phyloP scores from a whole-genome alignment of 2,888 invertebrate genomes.

The Cosmia trapezina region DNA sequence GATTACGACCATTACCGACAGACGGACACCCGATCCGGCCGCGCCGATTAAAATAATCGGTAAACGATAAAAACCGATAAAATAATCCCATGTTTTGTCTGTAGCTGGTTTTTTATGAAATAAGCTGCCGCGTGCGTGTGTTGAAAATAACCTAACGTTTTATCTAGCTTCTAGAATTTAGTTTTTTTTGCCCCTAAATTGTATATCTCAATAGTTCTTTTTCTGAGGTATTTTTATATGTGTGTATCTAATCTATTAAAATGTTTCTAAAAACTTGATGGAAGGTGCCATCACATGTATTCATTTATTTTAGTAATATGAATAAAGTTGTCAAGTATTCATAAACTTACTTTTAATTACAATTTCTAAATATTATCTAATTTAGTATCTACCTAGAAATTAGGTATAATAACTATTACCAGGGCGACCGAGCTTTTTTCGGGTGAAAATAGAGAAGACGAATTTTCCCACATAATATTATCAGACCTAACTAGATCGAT shows the following conservation, averaged over 20 bases:
- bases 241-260: neutral
- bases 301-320: neutral
- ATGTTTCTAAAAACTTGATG: neutral
- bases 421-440: no score
- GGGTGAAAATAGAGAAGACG: no score
- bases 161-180: slow-evolving; percentile 60
- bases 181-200: slow-evolving; percentile 24
- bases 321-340: no score
- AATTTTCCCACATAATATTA: no score
- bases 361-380: no score
- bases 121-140: slow-evolving; percentile 60
- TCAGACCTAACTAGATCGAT: no score
- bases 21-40: slow-evolving; percentile 88
- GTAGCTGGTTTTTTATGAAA: slow-evolving; percentile 80
- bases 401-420: no score
- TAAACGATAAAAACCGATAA: slow-evolving; percentile 88
- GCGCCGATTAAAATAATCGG: slow-evolving; percentile 89
- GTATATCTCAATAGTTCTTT: slow-evolving; percentile 2
- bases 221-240: neutral
- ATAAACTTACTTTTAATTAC: no score
- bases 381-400: no score
- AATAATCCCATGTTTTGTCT: slow-evolving; percentile 81
- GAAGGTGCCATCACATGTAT: slow-evolving; percentile 20
- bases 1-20: slow-evolving; percentile 89
- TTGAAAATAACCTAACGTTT: slow-evolving; percentile 68